Evolutionary conservation across 2,797 vertebrate species (phyloP), one percentile per base, ranked within the genome.

Genomic region (Mionectes olivaceus): DNA sequence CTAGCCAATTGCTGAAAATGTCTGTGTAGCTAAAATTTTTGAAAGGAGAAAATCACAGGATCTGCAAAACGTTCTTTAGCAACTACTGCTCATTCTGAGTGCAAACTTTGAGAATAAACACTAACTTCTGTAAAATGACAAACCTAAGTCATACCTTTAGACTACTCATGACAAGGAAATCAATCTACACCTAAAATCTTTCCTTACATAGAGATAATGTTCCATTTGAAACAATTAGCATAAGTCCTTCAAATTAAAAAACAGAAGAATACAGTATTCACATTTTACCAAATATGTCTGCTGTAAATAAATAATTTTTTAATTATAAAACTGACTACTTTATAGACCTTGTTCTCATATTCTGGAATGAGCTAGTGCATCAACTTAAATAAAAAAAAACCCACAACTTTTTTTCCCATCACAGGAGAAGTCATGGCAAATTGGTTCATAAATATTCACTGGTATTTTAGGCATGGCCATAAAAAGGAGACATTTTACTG

Each of bases 381-480:
- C 63, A 73, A 95, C 95, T 95, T 91, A 69, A 77, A 92, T 61
- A 92, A 87, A 89, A 95, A n/a, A 30, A 76, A 90, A 64, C 92
- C 82, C 82, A 93, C 94, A n/a, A 5, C 13, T 77, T 94, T 86
- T 93, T 85, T 89, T 1, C 55, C 69, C 53, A 93, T 87, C 90
- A 88, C 4, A n/a, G 39, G 44, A 78, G 56, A 90, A 92, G 49
- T 60, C 70, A 70, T 32, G 44, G 91, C 27, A 96, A 96, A 96
- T 95, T 94, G 83, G 19, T 92, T 96, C 88, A 82, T 96, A 97
- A 97, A 97, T 94, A 96, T 64, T 93, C 88, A 96, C 53, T 68
- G 61, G 75, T 85, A 83, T 92, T 95, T 89, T 75, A 89, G 70
- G 81, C 37, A 89, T 8, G 25, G 46, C 35, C 57, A 60, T 90